Evolutionary conservation across 2,888 invertebrate genomes (phyloP).

Genomic region (Aelia acuminata): DNA sequence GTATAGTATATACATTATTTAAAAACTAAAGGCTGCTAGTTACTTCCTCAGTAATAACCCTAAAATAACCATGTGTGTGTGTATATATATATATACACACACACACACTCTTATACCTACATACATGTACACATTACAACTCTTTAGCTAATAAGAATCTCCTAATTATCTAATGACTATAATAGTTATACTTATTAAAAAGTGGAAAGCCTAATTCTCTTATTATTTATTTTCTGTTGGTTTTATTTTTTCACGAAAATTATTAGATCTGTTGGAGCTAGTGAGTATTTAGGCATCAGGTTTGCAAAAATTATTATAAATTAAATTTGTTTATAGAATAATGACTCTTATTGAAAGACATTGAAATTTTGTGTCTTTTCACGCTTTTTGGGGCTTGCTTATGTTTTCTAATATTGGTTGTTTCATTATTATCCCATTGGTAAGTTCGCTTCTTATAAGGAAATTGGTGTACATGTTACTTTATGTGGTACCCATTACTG

Average conservation of each 20-base stretch:
- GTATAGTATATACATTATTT: background rate
- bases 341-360: conserved; percentile 20
- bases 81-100: background rate
- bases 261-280: background rate
- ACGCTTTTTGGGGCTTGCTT: conserved; percentile 42
- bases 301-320: background rate
- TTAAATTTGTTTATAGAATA: background rate
- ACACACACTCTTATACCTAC: background rate
- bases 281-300: background rate
- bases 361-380: background rate
- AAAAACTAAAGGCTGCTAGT: conserved; percentile 4
- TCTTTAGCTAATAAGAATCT: background rate
- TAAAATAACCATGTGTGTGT: background rate
- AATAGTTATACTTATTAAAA: background rate
- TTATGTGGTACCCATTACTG: background rate
- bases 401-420: background rate
- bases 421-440: background rate
- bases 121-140: background rate
- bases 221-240: background rate
- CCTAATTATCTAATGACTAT: background rate
- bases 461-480: background rate
- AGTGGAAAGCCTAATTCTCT: background rate
- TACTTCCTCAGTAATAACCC: background rate
- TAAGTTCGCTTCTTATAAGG: background rate
- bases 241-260: background rate